These are phyloP conservation scores for Melieria picta DNA, from an alignment of 2,888 invertebrate genomes.

Conservation along the genomic window DNA sequence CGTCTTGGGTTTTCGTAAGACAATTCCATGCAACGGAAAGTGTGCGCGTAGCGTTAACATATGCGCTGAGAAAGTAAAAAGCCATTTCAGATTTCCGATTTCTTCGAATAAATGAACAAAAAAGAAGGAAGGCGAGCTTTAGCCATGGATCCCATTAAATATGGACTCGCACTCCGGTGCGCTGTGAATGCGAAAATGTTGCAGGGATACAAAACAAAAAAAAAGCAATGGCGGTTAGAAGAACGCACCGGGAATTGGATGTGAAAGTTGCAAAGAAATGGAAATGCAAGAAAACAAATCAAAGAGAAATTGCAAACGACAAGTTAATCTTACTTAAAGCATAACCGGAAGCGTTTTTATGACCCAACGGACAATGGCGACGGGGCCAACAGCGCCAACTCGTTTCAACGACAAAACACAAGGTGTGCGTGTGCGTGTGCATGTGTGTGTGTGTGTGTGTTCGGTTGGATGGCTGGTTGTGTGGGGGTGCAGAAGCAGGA, in stretches of 20 bases:
- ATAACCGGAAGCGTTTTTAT: constrained; percentile 61
- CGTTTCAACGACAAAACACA: constrained; percentile 11
- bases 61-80: constrained; percentile 20
- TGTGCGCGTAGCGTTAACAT: not conserved
- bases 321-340: constrained; percentile 62
- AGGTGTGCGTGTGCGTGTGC: constrained; percentile 3
- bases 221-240: not conserved
- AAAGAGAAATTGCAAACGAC: constrained; percentile 64
- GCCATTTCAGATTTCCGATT: constrained; percentile 17
- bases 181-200: no score
- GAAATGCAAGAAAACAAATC: constrained; percentile 55
- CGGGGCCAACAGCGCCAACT: constrained; percentile 25
- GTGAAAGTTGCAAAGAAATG: constrained; percentile 15
- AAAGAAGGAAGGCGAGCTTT: constrained; percentile 29
- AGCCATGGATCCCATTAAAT: constrained; percentile 31
- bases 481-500: not conserved
- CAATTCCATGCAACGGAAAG: not conserved
- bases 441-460: not conserved
- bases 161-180: constrained; percentile 5
- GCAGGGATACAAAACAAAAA: not conserved
- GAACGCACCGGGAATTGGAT: not conserved
- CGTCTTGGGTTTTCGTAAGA: not conserved
- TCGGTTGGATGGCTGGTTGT: not conserved
- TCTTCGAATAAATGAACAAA: constrained; percentile 29
- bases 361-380: constrained; percentile 53